Evolutionary conservation across 2,113 vertebrate genomes (phyloP), one percentile per base, ranked within the genome.

Genomic region (Poeciliopsis retropinna): DNA sequence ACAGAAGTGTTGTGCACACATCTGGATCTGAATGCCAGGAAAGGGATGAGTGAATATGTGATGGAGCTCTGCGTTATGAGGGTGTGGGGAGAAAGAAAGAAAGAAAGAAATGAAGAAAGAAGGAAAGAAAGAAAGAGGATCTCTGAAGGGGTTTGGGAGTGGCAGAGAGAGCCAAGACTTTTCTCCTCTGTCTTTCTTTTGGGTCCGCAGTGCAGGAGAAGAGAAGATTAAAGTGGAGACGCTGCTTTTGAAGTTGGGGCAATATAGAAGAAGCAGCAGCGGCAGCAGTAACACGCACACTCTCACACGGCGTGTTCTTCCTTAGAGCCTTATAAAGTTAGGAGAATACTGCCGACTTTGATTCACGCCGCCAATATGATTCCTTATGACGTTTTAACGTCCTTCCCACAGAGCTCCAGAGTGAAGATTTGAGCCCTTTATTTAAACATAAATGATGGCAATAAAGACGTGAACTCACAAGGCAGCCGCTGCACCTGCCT

Each of bases 181-280:
- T 62, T 78, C 75, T 74, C 73, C 70, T 82, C 84, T 87, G 82
- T 91, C 84, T 92, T 85, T 90, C 67, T 75, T 81, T 74, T 30
- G 72, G 73, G 77, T 89, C 88, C 64, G 91, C 89, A 88, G 83
- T 88, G 86, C 81, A 88, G 90, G 79, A 89, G 79, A 88, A 81
- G 79, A 81, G 82, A 88, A 93, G 90, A 94, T 92, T 92, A 94
- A 92, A 93, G 88, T 81, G 75, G 71, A 92, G 67, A 61, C 67
- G 10, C 73, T 61, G 83, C 84, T 88, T 94, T 93, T 94, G 91
- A 94, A 93, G 92, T 92, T 91, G 66, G 84, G 51, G 82, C 80
- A 69, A 69, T 84, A 77, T 76, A 78, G 76, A 80, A 82, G 81
- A 85, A 70, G 85, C 39, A 41, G 63, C 44, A 61, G 69, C 72